phyloP scores from a whole-genome alignment of 2,113 vertebrate genomes.

The Nematolebias whitei region DNA sequence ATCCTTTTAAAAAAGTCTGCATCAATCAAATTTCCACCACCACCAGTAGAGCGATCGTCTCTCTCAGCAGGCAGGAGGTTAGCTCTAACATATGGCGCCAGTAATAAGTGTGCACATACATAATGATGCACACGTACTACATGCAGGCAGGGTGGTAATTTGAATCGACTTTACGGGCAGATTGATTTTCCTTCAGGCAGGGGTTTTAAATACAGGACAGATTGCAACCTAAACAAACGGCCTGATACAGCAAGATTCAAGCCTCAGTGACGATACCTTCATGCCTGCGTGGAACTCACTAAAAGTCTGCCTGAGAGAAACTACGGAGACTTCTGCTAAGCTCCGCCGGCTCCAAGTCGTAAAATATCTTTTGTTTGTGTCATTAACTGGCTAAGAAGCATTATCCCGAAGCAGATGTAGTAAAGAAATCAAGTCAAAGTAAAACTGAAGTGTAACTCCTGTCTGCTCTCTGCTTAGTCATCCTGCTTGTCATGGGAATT shows the following conservation, averaged over 20 bases:
- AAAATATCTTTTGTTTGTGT: not conserved
- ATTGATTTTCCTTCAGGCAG: slow-evolving; percentile 66
- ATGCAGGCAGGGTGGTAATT: slow-evolving; percentile 42
- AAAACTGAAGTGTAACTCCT: slow-evolving; percentile 32
- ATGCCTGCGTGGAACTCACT: slow-evolving; percentile 20
- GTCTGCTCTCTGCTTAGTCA: slow-evolving; percentile 28
- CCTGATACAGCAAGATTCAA: slow-evolving; percentile 58
- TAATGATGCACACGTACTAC: slow-evolving; percentile 41
- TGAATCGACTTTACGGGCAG: slow-evolving; percentile 52
- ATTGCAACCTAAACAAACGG: slow-evolving; percentile 47
- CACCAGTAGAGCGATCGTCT: not conserved
- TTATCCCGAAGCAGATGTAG: slow-evolving; percentile 9
- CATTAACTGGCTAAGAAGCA: not conserved
- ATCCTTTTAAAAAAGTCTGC: slow-evolving; percentile 30
- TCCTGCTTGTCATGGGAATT: slow-evolving; percentile 33
- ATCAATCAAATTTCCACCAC: slow-evolving; percentile 40
- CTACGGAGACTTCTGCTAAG: not conserved
- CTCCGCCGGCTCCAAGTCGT: not conserved
- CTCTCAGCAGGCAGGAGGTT: slow-evolving; percentile 8
- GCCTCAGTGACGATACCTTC: slow-evolving; percentile 30
- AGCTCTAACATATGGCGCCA: slow-evolving; percentile 49
- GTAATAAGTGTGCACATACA: slow-evolving; percentile 57
- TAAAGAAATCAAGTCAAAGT: slow-evolving; percentile 42
- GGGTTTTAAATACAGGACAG: slow-evolving; percentile 63
- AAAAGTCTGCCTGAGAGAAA: slow-evolving; percentile 11